Conservation (phyloP, 2,113 vertebrate genomes). For the Tringa solitaria region DNA sequence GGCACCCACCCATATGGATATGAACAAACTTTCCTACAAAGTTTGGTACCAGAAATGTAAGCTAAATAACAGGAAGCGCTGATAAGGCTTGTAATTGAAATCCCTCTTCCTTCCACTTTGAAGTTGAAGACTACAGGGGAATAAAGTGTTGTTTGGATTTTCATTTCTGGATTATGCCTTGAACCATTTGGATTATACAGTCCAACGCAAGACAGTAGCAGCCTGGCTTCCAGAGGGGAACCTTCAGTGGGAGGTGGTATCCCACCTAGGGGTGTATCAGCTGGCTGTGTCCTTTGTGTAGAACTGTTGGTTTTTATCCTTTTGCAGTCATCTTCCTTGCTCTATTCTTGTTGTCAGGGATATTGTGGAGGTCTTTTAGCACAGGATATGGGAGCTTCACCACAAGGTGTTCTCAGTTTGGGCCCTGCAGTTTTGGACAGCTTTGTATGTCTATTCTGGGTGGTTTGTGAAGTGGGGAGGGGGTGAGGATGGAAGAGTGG, state of each 20-base stretch:
- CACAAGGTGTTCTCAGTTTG: not conserved
- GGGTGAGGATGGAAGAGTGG: not conserved
- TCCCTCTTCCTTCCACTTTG: not conserved
- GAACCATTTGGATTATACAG: not conserved
- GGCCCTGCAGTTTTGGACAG: not conserved
- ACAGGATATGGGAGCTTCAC: not conserved
- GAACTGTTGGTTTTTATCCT: not conserved
- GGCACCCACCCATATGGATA: not conserved
- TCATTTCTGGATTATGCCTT: not conserved
- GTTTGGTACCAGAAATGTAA: not conserved
- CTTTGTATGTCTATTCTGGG: not conserved
- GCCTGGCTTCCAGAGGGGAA: not conserved
- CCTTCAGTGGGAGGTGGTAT: not conserved
- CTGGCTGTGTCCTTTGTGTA: not conserved
- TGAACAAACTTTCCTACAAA: not conserved
- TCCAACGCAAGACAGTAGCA: not conserved
- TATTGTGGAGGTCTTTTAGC: not conserved
- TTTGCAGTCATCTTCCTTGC: not conserved
- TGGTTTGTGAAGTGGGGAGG: not conserved
- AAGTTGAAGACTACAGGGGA: not conserved
- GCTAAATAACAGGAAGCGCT: not conserved
- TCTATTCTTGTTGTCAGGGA: not conserved
- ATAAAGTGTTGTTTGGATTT: not conserved
- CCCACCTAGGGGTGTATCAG: not conserved
- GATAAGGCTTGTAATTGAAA: not conserved